Evolutionary conservation across 2,888 invertebrate genomes (phyloP).

Genomic region (Elysia crispata): DNA sequence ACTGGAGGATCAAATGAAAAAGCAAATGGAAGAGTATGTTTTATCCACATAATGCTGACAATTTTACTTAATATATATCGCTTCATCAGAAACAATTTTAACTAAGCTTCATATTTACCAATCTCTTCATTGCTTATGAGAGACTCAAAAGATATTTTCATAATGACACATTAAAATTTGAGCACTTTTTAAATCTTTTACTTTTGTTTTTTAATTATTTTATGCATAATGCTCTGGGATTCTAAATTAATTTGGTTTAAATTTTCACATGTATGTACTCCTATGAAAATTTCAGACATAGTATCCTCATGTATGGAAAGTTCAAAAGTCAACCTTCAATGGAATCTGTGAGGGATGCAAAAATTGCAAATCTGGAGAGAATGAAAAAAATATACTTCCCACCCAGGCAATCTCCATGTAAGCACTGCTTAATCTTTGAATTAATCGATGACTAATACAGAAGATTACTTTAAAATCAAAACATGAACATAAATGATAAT

Average conservation of each 20-base stretch:
- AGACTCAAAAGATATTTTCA: too few species aligned
- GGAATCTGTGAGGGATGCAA: slow-evolving; percentile 66
- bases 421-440: slow-evolving; percentile 43
- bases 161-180: neutral
- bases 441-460: too few species aligned
- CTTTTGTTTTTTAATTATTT: neutral
- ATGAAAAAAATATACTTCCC: slow-evolving; percentile 75
- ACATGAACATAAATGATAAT: too few species aligned
- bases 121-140: too few species aligned
- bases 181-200: neutral
- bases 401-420: slow-evolving; percentile 68
- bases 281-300: slow-evolving; percentile 68
- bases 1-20: slow-evolving; percentile 69
- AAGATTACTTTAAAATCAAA: too few species aligned
- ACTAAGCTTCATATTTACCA: too few species aligned
- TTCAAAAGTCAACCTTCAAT: slow-evolving; percentile 60
- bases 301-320: slow-evolving; percentile 70
- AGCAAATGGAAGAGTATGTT: slow-evolving; percentile 72
- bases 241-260: too few species aligned
- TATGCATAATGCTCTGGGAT: too few species aligned
- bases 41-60: neutral
- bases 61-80: too few species aligned
- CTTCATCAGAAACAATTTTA: too few species aligned
- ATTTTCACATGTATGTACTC: too few species aligned
- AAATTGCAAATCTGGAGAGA: slow-evolving; percentile 68